Percentiles rank a stretch among this genome's conserved stretches.
These are phyloP conservation scores for Clanis bilineata DNA, from an alignment of 2,888 invertebrate species.

Conservation along the genomic window DNA sequence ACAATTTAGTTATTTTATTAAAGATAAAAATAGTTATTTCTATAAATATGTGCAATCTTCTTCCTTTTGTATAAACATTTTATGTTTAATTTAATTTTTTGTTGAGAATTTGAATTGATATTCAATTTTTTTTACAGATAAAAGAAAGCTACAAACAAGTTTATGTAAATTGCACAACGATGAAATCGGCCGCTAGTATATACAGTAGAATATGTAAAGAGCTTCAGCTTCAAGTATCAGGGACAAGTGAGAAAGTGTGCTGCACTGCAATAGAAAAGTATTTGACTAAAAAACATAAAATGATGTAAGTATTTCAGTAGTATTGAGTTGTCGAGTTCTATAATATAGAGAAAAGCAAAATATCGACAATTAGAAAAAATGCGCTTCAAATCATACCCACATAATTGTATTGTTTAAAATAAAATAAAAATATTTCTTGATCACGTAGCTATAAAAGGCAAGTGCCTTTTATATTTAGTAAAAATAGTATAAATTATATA, in stretches of 20 bases:
- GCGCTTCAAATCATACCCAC: too few species aligned
- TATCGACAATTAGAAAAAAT: too few species aligned
- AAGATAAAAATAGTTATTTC: too few species aligned
- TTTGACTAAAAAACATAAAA: slow-evolving; percentile 85
- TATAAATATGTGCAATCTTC: too few species aligned
- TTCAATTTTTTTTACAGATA: slow-evolving; percentile 66
- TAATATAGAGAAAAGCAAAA: neutral
- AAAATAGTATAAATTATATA: too few species aligned
- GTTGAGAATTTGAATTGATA: neutral
- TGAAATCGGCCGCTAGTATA: slow-evolving; percentile 91
- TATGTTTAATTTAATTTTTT: neutral
- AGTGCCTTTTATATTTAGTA: too few species aligned
- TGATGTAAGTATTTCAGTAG: slow-evolving; percentile 83
- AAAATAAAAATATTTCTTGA: too few species aligned
- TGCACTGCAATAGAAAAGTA: slow-evolving; percentile 86
- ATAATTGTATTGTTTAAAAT: too few species aligned
- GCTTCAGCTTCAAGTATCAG: slow-evolving; percentile 81
- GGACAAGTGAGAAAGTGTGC: slow-evolving; percentile 85
- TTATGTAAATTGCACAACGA: slow-evolving; percentile 94
- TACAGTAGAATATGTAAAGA: slow-evolving; percentile 90
- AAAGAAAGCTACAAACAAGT: slow-evolving; percentile 82
- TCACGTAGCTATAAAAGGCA: too few species aligned
- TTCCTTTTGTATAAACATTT: too few species aligned
- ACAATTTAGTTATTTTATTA: neutral
- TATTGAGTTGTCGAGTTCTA: neutral